These are phyloP conservation scores for Micromys minutus DNA, from an alignment of 2,113 vertebrate species.

Conservation along the genomic window DNA sequence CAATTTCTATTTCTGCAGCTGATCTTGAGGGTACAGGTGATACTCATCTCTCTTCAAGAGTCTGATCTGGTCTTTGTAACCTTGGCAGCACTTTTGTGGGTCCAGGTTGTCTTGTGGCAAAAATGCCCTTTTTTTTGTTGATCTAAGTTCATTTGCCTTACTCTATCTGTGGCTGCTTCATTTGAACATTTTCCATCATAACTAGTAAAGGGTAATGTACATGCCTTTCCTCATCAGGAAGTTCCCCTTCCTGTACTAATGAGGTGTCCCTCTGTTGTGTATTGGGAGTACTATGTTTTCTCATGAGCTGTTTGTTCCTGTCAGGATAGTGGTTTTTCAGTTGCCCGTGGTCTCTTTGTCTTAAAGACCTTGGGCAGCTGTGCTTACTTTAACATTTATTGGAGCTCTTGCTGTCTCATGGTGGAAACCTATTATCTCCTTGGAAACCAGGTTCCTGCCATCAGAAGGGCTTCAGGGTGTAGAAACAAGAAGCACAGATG, in stretches of 20 bases:
- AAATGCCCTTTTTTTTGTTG: background rate
- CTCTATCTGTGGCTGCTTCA: background rate
- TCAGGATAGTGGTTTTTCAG: background rate
- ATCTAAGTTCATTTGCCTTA: background rate
- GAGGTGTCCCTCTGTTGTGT: background rate
- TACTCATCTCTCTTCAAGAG: background rate
- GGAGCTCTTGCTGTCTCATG: background rate
- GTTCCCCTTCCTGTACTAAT: background rate
- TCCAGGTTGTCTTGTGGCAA: background rate
- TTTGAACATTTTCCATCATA: slow-evolving; percentile 10
- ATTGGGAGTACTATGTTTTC: background rate
- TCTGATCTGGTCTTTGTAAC: background rate
- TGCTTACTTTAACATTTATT: background rate
- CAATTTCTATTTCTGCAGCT: background rate
- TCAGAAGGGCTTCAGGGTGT: background rate
- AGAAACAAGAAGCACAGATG: background rate
- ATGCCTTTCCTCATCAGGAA: background rate
- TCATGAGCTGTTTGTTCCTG: background rate
- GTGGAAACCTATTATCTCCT: background rate
- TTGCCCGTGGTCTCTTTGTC: background rate
- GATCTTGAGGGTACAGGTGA: background rate
- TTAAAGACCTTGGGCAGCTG: background rate
- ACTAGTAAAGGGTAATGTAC: background rate
- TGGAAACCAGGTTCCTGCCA: background rate
- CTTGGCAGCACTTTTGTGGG: background rate